These are phyloP conservation scores for Sterrhoptilus dennistouni DNA, from an alignment of 2,113 vertebrate genomes.

Conservation along the genomic window DNA sequence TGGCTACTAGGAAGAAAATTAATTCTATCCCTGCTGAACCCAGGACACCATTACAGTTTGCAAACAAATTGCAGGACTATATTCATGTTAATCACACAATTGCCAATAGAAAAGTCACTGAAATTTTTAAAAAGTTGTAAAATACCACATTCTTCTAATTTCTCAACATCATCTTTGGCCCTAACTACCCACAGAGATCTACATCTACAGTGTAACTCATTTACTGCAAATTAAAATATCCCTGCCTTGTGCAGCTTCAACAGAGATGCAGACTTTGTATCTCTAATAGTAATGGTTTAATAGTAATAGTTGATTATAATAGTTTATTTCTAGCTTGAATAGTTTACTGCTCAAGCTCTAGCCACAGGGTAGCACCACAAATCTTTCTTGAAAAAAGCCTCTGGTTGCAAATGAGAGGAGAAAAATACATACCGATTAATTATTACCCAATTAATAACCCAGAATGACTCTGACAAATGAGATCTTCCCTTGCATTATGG, in stretches of 20 bases:
- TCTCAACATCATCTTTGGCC: background rate
- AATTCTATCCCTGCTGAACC: background rate
- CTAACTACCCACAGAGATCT: background rate
- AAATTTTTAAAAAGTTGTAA: background rate
- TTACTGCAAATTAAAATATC: background rate
- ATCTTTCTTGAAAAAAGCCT: background rate
- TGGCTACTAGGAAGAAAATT: background rate
- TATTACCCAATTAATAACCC: background rate
- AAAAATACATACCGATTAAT: background rate
- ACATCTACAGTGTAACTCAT: background rate
- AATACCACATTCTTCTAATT: background rate
- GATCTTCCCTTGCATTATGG: background rate
- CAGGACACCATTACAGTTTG: background rate
- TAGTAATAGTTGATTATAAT: no score
- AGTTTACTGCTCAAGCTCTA: background rate
- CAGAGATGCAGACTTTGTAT: background rate
- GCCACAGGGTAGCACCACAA: rapidly evolving
- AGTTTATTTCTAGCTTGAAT: background rate
- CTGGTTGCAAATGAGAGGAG: background rate
- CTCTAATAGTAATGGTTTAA: no score
- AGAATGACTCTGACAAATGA: background rate
- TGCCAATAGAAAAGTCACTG: background rate
- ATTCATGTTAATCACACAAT: background rate
- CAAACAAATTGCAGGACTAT: background rate
- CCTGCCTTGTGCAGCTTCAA: background rate